Percentiles rank a stretch among this genome's conserved stretches.
These are phyloP conservation scores for Hyla sarda DNA, from an alignment of 2,113 vertebrate species.

Conservation along the genomic window DNA sequence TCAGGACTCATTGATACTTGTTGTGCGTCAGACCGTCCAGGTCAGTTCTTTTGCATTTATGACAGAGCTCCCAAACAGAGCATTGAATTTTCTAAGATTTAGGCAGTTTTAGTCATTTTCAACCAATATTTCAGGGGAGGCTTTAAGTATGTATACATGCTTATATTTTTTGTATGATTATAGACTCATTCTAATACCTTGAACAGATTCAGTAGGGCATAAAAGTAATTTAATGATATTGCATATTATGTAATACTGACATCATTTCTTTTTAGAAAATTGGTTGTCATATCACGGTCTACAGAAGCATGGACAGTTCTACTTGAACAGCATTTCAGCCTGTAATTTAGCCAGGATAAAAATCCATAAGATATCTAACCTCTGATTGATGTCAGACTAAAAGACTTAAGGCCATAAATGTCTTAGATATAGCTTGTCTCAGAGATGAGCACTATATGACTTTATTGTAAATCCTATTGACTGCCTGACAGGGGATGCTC, in stretches of 20 bases:
- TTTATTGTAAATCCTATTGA: slow-evolving; percentile 55
- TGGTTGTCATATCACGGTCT: background rate
- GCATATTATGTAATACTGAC: background rate
- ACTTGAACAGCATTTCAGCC: background rate
- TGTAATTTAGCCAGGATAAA: slow-evolving; percentile 45
- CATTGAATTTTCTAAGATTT: too few species aligned
- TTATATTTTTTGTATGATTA: too few species aligned
- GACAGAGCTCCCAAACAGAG: too few species aligned
- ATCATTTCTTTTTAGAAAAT: background rate
- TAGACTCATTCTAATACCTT: background rate
- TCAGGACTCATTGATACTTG: too few species aligned
- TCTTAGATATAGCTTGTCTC: slow-evolving; percentile 54
- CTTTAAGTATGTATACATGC: too few species aligned
- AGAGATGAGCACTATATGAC: slow-evolving; percentile 49
- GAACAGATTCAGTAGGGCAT: background rate
- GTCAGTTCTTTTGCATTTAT: too few species aligned
- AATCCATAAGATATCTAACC: slow-evolving; percentile 19
- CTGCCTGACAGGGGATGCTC: slow-evolving; percentile 49
- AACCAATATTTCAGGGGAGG: too few species aligned
- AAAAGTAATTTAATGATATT: background rate
- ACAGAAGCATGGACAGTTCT: background rate
- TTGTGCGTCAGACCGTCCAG: too few species aligned
- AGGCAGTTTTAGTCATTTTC: too few species aligned
- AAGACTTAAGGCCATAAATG: slow-evolving; percentile 50
- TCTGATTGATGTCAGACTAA: slow-evolving; percentile 51